A percentile compares a stretch with the other conserved stretches of the same genome.
These are phyloP conservation scores for Melanchra persicariae DNA, from an alignment of 2,888 invertebrate species.

Conservation along the genomic window DNA sequence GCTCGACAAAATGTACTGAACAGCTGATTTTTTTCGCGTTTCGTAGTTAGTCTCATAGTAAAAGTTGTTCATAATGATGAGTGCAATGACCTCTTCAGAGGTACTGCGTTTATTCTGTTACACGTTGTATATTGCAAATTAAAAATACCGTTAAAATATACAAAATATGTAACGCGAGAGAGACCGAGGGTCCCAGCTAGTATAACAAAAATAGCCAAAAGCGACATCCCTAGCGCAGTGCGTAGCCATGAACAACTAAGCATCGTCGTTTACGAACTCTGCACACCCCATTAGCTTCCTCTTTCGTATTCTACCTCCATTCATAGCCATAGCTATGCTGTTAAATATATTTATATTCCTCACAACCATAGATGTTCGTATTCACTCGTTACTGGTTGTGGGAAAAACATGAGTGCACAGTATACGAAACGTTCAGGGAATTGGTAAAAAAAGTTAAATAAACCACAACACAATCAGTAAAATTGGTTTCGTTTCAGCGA, in stretches of 20 bases:
- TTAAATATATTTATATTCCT: slow-evolving; percentile 32
- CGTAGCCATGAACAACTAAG: slow-evolving; percentile 37
- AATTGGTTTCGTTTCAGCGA: slow-evolving; percentile 44
- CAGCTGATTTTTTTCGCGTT: too few species aligned
- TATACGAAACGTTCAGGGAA: slow-evolving; percentile 21
- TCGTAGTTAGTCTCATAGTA: too few species aligned
- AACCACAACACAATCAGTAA: slow-evolving; percentile 49
- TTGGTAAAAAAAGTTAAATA: slow-evolving; percentile 45
- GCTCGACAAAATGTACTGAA: too few species aligned
- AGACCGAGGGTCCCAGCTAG: not conserved
- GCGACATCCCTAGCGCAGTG: slow-evolving; percentile 6
- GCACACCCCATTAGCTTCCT: slow-evolving; percentile 52
- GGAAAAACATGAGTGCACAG: slow-evolving; percentile 19
- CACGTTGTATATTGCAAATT: too few species aligned
- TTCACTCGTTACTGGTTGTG: slow-evolving; percentile 4
- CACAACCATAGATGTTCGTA: slow-evolving; percentile 1
- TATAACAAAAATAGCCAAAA: slow-evolving; percentile 2
- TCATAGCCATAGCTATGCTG: slow-evolving; percentile 10
- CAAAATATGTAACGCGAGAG: not conserved
- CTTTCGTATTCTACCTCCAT: slow-evolving; percentile 29
- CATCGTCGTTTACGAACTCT: slow-evolving; percentile 48
- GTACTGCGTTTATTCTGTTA: too few species aligned
- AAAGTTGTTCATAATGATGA: too few species aligned
- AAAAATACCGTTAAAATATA: too few species aligned
- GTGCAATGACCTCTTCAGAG: too few species aligned